A percentile compares a stretch with the other conserved stretches of the same genome.
Conservation (phyloP, 2,113 vertebrate species). For the Dromas ardeola region DNA sequence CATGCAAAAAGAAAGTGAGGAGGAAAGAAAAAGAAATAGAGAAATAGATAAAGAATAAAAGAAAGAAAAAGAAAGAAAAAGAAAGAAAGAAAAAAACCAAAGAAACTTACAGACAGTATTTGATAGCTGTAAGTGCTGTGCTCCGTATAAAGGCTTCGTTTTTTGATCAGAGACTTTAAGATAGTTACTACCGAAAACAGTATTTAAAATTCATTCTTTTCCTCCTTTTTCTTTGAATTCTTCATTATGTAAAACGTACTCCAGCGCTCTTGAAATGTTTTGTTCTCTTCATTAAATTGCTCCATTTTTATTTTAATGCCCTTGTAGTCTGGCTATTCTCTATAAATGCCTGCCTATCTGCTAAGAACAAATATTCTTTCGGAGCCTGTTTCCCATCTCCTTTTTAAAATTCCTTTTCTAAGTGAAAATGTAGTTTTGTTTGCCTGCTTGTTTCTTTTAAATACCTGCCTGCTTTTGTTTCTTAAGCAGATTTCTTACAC, state of each 20-base stretch:
- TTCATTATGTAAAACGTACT: background rate
- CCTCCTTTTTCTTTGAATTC: background rate
- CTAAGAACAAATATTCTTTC: background rate
- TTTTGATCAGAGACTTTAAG: background rate
- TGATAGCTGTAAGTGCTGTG: background rate
- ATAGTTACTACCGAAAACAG: background rate
- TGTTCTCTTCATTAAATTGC: slow-evolving; percentile 18
- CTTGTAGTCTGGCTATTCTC: background rate
- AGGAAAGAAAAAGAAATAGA: background rate
- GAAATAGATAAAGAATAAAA: background rate
- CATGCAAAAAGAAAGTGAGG: rapidly evolving
- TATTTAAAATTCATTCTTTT: slow-evolving; percentile 1
- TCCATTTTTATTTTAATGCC: slow-evolving; percentile 37
- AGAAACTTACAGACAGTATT: background rate
- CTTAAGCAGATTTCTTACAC: background rate
- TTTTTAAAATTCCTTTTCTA: background rate
- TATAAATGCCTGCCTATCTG: background rate
- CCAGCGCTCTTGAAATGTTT: background rate
- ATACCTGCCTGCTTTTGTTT: background rate
- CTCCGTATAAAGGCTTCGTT: background rate
- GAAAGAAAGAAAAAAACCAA: background rate
- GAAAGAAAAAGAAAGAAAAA: background rate
- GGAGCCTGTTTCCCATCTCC: background rate
- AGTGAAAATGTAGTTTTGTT: background rate
- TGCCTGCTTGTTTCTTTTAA: background rate